Evolutionary conservation across 2,113 vertebrate species (phyloP), one percentile per base, ranked within the genome.

Genomic region (Oreotrochilus melanogaster): DNA sequence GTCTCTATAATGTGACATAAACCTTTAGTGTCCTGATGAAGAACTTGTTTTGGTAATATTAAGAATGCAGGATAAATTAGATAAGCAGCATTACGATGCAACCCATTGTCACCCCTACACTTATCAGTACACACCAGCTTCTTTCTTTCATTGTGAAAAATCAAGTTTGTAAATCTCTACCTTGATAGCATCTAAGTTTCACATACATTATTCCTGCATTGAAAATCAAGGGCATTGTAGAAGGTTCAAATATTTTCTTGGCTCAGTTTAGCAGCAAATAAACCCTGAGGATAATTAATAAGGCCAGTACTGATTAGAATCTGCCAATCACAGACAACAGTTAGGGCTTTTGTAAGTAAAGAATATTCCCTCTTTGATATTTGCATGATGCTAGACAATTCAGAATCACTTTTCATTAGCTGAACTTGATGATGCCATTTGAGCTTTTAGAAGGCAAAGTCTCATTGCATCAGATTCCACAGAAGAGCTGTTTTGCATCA

Each of bases 401-500:
- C 84, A 82, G 51, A 54, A 89, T 75, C 58, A 48, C 69, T 95
- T 81, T 88, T 93, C 62, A 88, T 83, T 92, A 92, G 30, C 33
- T 94, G 54, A 90, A 76, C 65, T 87, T 74, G 42, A 86, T 42
- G 47, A 37, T 85, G 51, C 79, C 50, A 87, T 78, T 42, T 86
- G 47, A 89, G 66, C 62, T 94, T 93, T 95, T 53, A 88, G 81
- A 94, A 82, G 35, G 31, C 24, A 14, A 33, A 16, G 7, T 42
- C 30, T 85, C 48, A 72, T 92, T 86, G 75, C 2, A 3, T 37
- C 3, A 2, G 30, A 75, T 89, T 75, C 73, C 75, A 22, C 47
- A 70, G 73, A 66, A 90, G 51, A 93, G 31, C 28, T 85, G 62
- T 85, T 97, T 96, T 94, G 83, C 76, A 93, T 92, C 91, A 86